phyloP scores from a whole-genome alignment of 2,797 vertebrate genomes.

The Ptychadena robeensis region DNA sequence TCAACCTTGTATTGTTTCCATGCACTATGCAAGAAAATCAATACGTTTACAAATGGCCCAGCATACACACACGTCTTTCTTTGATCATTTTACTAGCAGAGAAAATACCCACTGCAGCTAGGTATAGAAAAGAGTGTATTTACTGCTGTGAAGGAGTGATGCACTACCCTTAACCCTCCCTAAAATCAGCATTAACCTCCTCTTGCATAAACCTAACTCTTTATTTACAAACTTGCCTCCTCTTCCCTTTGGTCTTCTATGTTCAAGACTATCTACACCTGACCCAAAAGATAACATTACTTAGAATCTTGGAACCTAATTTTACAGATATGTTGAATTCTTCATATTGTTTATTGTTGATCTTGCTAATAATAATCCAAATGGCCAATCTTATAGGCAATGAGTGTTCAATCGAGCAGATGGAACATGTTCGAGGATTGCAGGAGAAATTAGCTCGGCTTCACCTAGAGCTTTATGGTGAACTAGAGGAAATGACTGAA shows the following conservation, averaged over 20 bases:
- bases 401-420: slow-evolving; percentile 96
- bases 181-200: no score
- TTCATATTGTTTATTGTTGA: not conserved
- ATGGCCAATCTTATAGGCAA: slow-evolving; percentile 78
- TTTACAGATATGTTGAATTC: not conserved
- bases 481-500: slow-evolving; percentile 92
- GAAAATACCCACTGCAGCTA: no score
- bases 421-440: slow-evolving; percentile 97
- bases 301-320: not conserved
- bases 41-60: no score
- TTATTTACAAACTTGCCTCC: no score
- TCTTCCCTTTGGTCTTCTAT: not conserved
- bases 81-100: no score
- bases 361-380: not conserved
- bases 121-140: no score
- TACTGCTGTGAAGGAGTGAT: no score
- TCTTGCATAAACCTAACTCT: no score
- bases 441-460: slow-evolving; percentile 95
- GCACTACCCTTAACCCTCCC: no score
- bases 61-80: no score
- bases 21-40: no score
- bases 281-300: not conserved
- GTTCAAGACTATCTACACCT: not conserved
- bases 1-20: no score
- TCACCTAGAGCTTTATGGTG: slow-evolving; percentile 93